phyloP scores from a whole-genome alignment of 2,113 vertebrate species.

The Passer domesticus region DNA sequence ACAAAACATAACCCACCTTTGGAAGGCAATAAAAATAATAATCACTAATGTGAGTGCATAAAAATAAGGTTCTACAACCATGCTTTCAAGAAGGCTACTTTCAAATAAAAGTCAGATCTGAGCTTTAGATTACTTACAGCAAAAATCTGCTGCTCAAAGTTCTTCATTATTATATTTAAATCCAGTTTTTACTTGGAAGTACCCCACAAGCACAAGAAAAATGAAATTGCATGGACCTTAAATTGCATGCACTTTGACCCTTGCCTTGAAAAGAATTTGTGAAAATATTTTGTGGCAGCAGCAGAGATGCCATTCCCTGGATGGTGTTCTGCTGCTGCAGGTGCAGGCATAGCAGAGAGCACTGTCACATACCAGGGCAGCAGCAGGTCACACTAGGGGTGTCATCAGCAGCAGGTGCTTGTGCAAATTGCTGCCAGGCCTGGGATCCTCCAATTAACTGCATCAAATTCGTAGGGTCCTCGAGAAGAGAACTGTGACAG shows the following conservation, averaged over 20 bases:
- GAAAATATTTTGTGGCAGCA: not conserved
- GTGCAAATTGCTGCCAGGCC: not conserved
- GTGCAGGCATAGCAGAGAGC: not conserved
- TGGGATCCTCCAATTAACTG: not conserved
- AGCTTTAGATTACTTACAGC: not conserved
- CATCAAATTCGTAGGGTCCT: not conserved
- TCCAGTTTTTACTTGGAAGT: not conserved
- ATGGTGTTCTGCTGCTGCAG: not conserved
- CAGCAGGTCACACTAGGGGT: not conserved
- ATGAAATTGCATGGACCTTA: not conserved
- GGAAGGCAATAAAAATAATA: not conserved
- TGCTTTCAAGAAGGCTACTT: not conserved
- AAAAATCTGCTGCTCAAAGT: not conserved
- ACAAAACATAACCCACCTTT: not conserved
- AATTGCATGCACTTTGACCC: not conserved
- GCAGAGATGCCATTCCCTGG: not conserved
- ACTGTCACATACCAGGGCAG: fast-evolving
- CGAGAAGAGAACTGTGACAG: not conserved
- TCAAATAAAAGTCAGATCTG: not conserved
- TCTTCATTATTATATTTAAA: not conserved
- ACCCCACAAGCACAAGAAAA: not conserved
- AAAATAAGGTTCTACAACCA: not conserved
- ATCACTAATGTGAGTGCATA: not conserved
- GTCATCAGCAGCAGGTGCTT: not conserved
- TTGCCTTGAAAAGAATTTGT: not conserved